These are phyloP conservation scores for Leptestheria dahalacensis DNA, from an alignment of 1,140 invertebrate genomes.

Conservation along the genomic window DNA sequence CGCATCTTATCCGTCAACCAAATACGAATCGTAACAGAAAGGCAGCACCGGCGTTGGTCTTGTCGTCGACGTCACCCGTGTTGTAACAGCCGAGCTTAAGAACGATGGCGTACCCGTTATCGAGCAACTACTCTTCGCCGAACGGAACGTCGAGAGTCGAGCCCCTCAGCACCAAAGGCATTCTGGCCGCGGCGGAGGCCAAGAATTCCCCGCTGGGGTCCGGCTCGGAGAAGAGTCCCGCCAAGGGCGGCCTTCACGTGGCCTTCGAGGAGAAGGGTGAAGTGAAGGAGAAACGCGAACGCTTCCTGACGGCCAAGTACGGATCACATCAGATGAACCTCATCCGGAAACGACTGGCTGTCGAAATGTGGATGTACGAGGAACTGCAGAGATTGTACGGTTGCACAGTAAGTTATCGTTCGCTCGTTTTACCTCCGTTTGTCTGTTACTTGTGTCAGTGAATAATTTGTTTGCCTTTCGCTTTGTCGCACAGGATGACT, in stretches of 20 bases:
- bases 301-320: slow-evolving; percentile 92
- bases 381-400: slow-evolving; percentile 81
- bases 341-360: slow-evolving; percentile 80
- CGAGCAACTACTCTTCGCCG: not conserved
- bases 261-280: slow-evolving; percentile 68
- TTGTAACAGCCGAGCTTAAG: too few relatives aligned
- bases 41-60: too few relatives aligned
- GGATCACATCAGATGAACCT: slow-evolving; percentile 92
- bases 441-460: too few relatives aligned
- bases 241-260: slow-evolving; percentile 46
- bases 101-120: not conserved
- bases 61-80: too few relatives aligned
- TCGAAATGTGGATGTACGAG: slow-evolving; percentile 96
- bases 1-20: too few relatives aligned
- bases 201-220: not conserved
- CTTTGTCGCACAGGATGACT: slow-evolving; percentile 27
- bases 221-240: not conserved
- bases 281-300: slow-evolving; percentile 71
- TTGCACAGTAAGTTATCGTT: slow-evolving; percentile 43
- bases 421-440: slow-evolving; percentile 11
- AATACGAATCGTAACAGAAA: too few relatives aligned
- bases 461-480: too few relatives aligned
- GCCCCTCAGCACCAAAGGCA: slow-evolving; percentile 11
- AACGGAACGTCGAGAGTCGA: not conserved
- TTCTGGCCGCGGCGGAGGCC: slow-evolving; percentile 10